Evolutionary conservation across 30 jellyfish, hydroid and myxozoan species (phyloP), one percentile per base, ranked within the genome.

Genomic region (Clytia hemisphaerica): DNA sequence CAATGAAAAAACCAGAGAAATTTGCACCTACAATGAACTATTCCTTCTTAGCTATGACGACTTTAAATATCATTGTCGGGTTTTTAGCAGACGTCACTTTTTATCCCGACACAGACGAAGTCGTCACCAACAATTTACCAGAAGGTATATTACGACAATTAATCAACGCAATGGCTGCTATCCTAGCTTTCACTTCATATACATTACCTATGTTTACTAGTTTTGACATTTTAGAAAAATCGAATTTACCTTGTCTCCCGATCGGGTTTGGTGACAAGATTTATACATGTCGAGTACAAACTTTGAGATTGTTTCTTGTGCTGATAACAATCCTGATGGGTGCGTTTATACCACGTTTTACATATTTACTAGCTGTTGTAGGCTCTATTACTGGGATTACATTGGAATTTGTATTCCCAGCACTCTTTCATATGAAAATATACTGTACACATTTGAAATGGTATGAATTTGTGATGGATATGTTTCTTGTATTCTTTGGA

Each of bases 171-270:
- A 75, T 80, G 93, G 98, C 93, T 4, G 93, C 95, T 0, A 80
- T 89, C 10, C 37, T 89, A 26, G 95, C 97, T 15, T 80, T 88
- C 67, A 88, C 97, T 0, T 88, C 95, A 16, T 88, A 79, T 48
- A 88, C 97, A 0, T 47, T 88, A 31, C 98, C 98, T 2, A 76
- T 89, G 74, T 89, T 89, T 47, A 89, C 98, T 4, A 79, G 94
- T 5, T 89, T 89, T 74, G 98, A 82, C 59, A 76, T 89, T 47
- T 69, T 89, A 59, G 98, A 89, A 60, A 75, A 82, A 16, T 73
- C 93, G 6, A 64, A 67, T 4, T 67, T 74, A 31, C 89, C 78
- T 22, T 78, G 94, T 49, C 34, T 80, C 7, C 95, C 93, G 18
- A 27, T 59, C 25, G 72, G 67, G 0, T 86, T 86, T 48, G 96